Evolutionary conservation across 2,113 vertebrate genomes (phyloP), one percentile per base, ranked within the genome.

Genomic region (Synodontis membranacea): DNA sequence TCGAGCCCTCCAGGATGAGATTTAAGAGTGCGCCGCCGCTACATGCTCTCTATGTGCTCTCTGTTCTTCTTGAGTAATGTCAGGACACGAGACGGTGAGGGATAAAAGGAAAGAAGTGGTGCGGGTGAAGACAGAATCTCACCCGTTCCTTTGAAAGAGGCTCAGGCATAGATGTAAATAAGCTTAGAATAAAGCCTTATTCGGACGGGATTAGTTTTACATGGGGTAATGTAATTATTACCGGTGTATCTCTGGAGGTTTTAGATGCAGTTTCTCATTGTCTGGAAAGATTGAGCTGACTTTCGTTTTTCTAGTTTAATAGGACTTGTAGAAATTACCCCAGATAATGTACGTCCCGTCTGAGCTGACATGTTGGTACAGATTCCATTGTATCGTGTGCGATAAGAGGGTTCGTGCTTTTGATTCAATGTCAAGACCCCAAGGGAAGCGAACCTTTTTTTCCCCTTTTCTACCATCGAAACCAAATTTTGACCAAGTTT

Each of bases 1-100:
- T 82, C 28, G 23, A 85, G 84, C 88, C 84, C 86, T 89, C 80
- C 84, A 89, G 86, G 83, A 83, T 68, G 80, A 87, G 86, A 88
- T 88, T 89, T 82, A 89, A 89, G 70, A 89, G 86, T 58, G 21
- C 84, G 19, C 62, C 28, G 64, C 80, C 10, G 64, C 84, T 87
- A 78, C 80, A 78, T 5, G n/a, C 68, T 52, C 46, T 80, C 72
- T 64, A 72, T 82, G 37, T 34, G 86, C 83, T 48, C 82, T 31
- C 28, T 72, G 80, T 81, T 86, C 52, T 72, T 56, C 56, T 52
- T 80, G 60, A 80, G 25, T 58, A 82, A 68, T 58, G 78, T 56
- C 25, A 39, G 75, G 70, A 85, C 85, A 83, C n/a, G 21, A 78
- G 88, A 85, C 58, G 86, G 80, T 48, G 56, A 23, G n/a, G 21